Percentiles rank a stretch among this genome's conserved stretches.
These are phyloP conservation scores for Clivina fossor DNA, from an alignment of 2,888 invertebrate genomes.

Conservation along the genomic window DNA sequence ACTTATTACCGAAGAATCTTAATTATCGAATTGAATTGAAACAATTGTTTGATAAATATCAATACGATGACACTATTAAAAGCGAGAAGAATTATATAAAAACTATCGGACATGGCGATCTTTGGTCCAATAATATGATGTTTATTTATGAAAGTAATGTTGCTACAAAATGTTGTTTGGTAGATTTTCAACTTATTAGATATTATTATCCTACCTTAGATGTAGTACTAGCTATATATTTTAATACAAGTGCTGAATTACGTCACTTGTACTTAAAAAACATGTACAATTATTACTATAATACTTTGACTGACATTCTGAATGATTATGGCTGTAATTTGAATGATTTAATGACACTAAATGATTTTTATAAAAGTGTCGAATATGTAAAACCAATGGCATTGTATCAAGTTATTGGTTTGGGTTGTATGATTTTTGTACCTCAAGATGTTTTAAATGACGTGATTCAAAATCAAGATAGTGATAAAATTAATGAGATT, in stretches of 20 bases:
- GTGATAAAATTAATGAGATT: background rate
- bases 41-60: background rate
- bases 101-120: conserved; percentile 24
- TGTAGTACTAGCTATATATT: conserved; percentile 44
- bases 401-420: background rate
- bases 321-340: conserved; percentile 32
- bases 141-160: conserved; percentile 17
- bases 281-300: conserved; percentile 45
- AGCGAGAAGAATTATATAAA: conserved; percentile 45
- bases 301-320: conserved; percentile 37
- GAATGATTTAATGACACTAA: conserved; percentile 36
- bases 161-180: conserved; percentile 40
- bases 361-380: conserved; percentile 2
- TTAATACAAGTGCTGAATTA: conserved; percentile 44
- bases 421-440: background rate
- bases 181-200: conserved; percentile 47
- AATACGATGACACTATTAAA: conserved; percentile 40
- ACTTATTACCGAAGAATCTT: conserved; percentile 40
- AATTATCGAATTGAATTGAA: conserved; percentile 39
- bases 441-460: conserved; percentile 1
- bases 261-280: conserved; percentile 40
- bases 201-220: conserved; percentile 45
- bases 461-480: conserved; percentile 4
- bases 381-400: background rate
- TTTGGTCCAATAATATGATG: conserved; percentile 29